Conservation (phyloP, 2,888 invertebrate species). For the Dasysyrphus tricinctus region DNA sequence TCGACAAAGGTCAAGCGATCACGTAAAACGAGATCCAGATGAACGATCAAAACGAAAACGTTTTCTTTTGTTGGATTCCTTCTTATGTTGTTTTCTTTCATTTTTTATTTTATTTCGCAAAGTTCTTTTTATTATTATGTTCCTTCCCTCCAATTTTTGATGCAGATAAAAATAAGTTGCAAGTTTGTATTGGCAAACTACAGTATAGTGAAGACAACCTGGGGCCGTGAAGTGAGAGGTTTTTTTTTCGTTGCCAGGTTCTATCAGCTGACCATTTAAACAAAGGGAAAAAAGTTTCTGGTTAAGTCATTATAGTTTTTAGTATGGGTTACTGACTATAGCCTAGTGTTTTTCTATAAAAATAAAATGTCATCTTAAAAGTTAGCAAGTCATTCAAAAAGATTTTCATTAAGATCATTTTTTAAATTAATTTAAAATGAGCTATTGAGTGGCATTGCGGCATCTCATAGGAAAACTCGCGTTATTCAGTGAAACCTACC, state of each 20-base stretch:
- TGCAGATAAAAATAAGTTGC: slow-evolving; percentile 33
- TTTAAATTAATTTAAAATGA: too few species aligned
- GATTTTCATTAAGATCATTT: too few species aligned
- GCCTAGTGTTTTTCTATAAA: not conserved
- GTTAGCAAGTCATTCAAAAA: too few species aligned
- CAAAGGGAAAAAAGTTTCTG: slow-evolving; percentile 52
- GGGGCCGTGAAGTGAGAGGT: slow-evolving; percentile 24
- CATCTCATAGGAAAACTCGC: too few species aligned
- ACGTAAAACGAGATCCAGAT: slow-evolving; percentile 41
- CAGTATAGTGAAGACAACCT: not conserved
- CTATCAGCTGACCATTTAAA: slow-evolving; percentile 68
- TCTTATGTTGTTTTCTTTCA: slow-evolving; percentile 1
- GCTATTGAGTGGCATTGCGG: too few species aligned
- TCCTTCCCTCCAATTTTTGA: not conserved
- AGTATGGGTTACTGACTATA: not conserved
- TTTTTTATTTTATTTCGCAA: not conserved
- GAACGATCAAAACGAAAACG: slow-evolving; percentile 10
- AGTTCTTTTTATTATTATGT: slow-evolving; percentile 14
- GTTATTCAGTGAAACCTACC: too few species aligned
- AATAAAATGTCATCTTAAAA: not conserved
- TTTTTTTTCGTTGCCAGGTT: slow-evolving; percentile 27
- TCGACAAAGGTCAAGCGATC: slow-evolving; percentile 71
- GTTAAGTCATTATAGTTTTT: slow-evolving; percentile 22
- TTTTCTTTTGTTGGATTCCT: slow-evolving; percentile 7
- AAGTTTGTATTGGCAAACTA: slow-evolving; percentile 5